These are phyloP conservation scores for Montipora capitata DNA, from an alignment of 92 coral and sea anemone genomes.

Conservation along the genomic window DNA sequence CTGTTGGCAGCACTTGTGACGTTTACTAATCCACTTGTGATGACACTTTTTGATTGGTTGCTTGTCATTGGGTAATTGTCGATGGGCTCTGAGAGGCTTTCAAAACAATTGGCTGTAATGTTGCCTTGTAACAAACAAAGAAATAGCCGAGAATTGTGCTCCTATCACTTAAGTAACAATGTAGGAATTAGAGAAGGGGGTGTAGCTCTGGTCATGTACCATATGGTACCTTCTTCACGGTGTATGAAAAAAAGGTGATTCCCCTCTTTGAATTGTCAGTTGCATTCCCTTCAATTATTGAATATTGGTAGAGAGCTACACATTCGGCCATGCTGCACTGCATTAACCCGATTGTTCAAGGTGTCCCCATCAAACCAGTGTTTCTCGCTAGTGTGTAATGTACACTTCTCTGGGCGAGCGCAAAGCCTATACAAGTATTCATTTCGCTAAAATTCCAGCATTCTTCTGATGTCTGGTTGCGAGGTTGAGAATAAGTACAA, in stretches of 20 bases:
- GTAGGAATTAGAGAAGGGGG: slow-evolving; percentile 10
- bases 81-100: slow-evolving; percentile 87
- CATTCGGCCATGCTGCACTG: neutral
- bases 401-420: neutral
- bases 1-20: slow-evolving; percentile 92
- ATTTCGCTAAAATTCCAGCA: neutral
- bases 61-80: slow-evolving; percentile 83
- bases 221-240: slow-evolving; percentile 8
- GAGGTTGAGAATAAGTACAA: neutral
- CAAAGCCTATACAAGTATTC: neutral
- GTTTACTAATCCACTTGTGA: slow-evolving; percentile 87
- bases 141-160: slow-evolving; percentile 33
- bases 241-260: slow-evolving; percentile 28
- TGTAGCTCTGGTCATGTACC: neutral
- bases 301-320: neutral
- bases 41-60: slow-evolving; percentile 88
- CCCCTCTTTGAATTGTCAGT: slow-evolving; percentile 22
- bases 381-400: neutral
- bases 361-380: neutral
- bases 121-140: slow-evolving; percentile 47
- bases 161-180: slow-evolving; percentile 33
- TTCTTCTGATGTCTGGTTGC: neutral
- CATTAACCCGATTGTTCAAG: neutral
- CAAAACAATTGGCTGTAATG: slow-evolving; percentile 86
- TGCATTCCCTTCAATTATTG: neutral